phyloP scores from a whole-genome alignment of 2,888 invertebrate genomes.

The Corbicula japonica region DNA sequence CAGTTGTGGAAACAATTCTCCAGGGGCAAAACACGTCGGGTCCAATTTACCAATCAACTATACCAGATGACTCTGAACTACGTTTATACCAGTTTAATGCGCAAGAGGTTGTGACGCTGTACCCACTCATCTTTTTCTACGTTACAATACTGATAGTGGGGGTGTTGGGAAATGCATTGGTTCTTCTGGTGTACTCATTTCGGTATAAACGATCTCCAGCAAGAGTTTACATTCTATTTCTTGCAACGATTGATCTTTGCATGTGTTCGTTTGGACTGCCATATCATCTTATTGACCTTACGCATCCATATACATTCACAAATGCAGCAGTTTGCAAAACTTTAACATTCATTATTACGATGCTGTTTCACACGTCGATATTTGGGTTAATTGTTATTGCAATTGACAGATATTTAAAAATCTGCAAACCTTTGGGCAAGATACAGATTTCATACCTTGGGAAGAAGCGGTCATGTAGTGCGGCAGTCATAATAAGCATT shows the following conservation, averaged over 20 bases:
- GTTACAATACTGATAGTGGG: conserved; percentile 70
- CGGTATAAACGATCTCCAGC: conserved; percentile 75
- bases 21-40: conserved; percentile 6
- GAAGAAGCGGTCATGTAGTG: conserved; percentile 63
- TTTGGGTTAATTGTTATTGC: conserved; percentile 74
- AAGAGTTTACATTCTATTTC: conserved; percentile 74
- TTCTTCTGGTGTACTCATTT: conserved; percentile 73
- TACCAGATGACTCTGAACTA: neutral
- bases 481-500: conserved; percentile 50
- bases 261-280: conserved; percentile 77
- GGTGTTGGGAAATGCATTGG: conserved; percentile 72
- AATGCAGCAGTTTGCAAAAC: conserved; percentile 66
- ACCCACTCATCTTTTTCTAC: conserved; percentile 72
- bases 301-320: conserved; percentile 73
- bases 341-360: conserved; percentile 66
- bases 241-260: conserved; percentile 74
- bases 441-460: conserved; percentile 71
- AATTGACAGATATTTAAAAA: conserved; percentile 77
- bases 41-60: conserved; percentile 1
- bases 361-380: conserved; percentile 69
- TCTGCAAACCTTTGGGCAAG: conserved; percentile 75
- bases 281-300: conserved; percentile 76
- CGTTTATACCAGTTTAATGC: conserved; percentile 26
- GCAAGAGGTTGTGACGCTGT: conserved; percentile 45
- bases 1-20: conserved; percentile 3